A percentile compares a stretch with the other conserved stretches of the same genome.
Conservation (phyloP, 1,140 invertebrate species). For the Conus ventricosus region DNA sequence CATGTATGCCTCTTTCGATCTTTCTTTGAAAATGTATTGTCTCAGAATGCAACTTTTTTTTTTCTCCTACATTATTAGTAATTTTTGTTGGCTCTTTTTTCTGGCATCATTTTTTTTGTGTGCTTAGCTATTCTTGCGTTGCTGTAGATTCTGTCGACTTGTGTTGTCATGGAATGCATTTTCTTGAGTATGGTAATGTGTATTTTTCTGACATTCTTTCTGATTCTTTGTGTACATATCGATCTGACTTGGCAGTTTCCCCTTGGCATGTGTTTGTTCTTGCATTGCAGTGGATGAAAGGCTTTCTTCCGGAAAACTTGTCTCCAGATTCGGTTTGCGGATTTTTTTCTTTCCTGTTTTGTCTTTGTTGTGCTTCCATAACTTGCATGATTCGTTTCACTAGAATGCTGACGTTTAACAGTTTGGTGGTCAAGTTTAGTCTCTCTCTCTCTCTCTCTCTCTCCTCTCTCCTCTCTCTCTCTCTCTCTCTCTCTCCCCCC, state of each 20-base stretch:
- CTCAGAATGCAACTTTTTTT: background rate
- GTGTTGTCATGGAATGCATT: background rate
- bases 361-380: background rate
- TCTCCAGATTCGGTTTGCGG: slow-evolving; percentile 25
- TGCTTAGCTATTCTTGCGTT: background rate
- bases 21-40: background rate
- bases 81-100: background rate
- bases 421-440: too few relatives aligned
- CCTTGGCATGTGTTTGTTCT: background rate
- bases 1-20: too few relatives aligned
- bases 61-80: background rate
- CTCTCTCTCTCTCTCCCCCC: too few relatives aligned
- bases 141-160: background rate
- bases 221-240: background rate
- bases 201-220: too few relatives aligned
- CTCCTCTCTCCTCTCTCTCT: too few relatives aligned
- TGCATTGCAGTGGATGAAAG: slow-evolving; percentile 36
- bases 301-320: background rate
- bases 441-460: too few relatives aligned
- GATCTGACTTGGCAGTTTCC: background rate
- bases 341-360: background rate
- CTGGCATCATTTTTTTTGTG: background rate
- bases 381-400: background rate
- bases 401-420: background rate
- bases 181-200: too few relatives aligned